phyloP scores from a whole-genome alignment of 92 coral and sea anemone genomes.

The Zoanthus sansibaricus region DNA sequence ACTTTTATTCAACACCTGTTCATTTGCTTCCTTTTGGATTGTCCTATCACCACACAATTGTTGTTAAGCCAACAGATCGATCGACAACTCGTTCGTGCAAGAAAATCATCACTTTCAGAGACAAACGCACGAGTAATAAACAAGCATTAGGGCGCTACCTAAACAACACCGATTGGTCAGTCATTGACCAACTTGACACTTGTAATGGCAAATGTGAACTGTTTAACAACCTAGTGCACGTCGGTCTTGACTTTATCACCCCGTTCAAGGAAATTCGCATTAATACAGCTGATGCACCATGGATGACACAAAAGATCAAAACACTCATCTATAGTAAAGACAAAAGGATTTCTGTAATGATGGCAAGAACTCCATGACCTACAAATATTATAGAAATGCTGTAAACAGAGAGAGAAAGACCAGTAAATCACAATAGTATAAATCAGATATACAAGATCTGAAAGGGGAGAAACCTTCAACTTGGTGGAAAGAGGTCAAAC shows the following conservation, averaged over 20 bases:
- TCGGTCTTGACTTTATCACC: background rate
- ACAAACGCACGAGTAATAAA: slow-evolving; percentile 10
- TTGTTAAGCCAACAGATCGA: slow-evolving; percentile 18
- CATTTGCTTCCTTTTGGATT: slow-evolving; percentile 44
- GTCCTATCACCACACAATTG: slow-evolving; percentile 37
- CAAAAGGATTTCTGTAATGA: slow-evolving; percentile 6
- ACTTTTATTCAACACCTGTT: background rate
- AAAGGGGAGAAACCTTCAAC: background rate
- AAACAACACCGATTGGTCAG: slow-evolving; percentile 25
- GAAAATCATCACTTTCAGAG: background rate
- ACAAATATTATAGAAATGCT: slow-evolving; percentile 22
- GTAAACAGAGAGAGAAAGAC: slow-evolving; percentile 31
- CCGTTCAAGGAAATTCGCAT: background rate
- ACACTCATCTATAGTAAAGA: slow-evolving; percentile 14
- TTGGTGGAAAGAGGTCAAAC: no score
- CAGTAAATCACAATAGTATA: background rate
- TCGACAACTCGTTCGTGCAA: background rate
- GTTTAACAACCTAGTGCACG: background rate
- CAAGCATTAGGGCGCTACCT: slow-evolving; percentile 10
- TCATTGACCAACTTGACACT: background rate
- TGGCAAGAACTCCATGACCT: background rate
- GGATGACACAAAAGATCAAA: slow-evolving; percentile 28
- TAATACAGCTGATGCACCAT: slow-evolving; percentile 10
- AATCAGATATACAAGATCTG: slow-evolving; percentile 2
- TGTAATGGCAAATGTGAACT: background rate